A percentile compares a stretch with the other conserved stretches of the same genome.
These are phyloP conservation scores for Osmerus eperlanus DNA, from an alignment of 2,113 vertebrate genomes.

Conservation along the genomic window DNA sequence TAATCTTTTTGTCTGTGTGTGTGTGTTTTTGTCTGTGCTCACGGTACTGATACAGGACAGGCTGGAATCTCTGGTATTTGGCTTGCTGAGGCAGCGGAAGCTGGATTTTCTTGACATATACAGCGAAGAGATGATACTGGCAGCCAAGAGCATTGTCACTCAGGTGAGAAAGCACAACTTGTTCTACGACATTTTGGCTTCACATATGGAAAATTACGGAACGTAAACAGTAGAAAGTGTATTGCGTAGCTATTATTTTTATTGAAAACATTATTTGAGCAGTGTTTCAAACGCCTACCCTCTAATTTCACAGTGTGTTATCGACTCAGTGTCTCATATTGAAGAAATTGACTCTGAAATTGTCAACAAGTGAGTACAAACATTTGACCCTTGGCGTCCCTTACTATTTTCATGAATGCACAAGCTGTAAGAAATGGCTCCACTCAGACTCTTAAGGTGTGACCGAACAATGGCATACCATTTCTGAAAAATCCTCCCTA, in stretches of 20 bases:
- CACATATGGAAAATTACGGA: no score
- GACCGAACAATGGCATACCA: not conserved
- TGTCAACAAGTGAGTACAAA: slow-evolving; percentile 85
- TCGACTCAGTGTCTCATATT: slow-evolving; percentile 81
- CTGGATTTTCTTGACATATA: slow-evolving; percentile 97
- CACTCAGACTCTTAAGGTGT: not conserved
- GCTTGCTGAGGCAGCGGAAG: slow-evolving; percentile 91
- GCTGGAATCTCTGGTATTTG: slow-evolving; percentile 85
- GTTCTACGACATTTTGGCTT: not conserved
- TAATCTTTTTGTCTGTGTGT: not conserved
- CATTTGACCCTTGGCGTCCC: not conserved
- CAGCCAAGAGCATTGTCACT: slow-evolving; percentile 87
- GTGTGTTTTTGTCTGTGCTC: not conserved
- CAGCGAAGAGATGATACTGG: slow-evolving; percentile 87
- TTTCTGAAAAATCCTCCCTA: no score
- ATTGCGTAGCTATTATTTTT: no score
- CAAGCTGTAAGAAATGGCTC: no score
- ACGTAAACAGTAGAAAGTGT: no score
- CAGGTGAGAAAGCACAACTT: slow-evolving; percentile 73
- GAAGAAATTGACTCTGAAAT: slow-evolving; percentile 89
- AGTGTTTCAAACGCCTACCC: no score
- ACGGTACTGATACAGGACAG: not conserved
- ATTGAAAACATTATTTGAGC: no score
- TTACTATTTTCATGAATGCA: not conserved
- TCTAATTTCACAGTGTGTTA: slow-evolving; percentile 77